Percentiles rank a stretch among this genome's conserved stretches.
These are phyloP conservation scores for Bufotes viridis DNA, from an alignment of 2,797 vertebrate species.

Conservation along the genomic window DNA sequence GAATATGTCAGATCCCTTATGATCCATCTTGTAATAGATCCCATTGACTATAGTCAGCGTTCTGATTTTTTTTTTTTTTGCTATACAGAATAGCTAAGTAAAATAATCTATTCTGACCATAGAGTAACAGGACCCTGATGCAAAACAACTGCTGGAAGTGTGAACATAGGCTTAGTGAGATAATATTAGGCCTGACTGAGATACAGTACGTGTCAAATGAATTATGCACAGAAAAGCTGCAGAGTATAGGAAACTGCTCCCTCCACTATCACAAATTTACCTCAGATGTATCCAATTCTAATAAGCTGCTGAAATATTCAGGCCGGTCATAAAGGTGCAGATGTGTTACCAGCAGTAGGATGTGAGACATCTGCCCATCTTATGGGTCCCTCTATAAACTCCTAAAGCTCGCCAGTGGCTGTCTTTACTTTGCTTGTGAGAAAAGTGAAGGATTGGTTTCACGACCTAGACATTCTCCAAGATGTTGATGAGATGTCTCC, in stretches of 20 bases:
- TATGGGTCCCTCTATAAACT: not conserved
- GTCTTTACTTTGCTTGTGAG: not conserved
- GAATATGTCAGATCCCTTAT: not conserved
- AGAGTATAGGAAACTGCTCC: not conserved
- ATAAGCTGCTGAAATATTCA: conserved; percentile 13
- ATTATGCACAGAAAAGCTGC: not conserved
- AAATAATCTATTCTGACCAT: not conserved
- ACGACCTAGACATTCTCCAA: too few relatives aligned
- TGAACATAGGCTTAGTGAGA: not conserved
- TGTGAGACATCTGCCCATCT: conserved; percentile 5
- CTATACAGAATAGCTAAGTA: too few relatives aligned
- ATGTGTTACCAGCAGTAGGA: not conserved
- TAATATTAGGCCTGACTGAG: not conserved
- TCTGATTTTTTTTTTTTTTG: too few relatives aligned
- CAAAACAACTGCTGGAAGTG: not conserved
- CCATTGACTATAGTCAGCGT: not conserved
- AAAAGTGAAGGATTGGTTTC: not conserved
- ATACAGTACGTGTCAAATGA: not conserved
- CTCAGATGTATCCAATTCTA: not conserved
- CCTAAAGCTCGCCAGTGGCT: not conserved
- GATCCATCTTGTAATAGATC: not conserved
- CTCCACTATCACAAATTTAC: conserved; percentile 9
- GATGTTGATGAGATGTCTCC: not conserved
- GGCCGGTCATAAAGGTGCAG: not conserved
- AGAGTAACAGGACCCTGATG: not conserved